These are phyloP conservation scores for Cetoscarus ocellatus DNA, from an alignment of 2,797 vertebrate genomes.

Conservation along the genomic window DNA sequence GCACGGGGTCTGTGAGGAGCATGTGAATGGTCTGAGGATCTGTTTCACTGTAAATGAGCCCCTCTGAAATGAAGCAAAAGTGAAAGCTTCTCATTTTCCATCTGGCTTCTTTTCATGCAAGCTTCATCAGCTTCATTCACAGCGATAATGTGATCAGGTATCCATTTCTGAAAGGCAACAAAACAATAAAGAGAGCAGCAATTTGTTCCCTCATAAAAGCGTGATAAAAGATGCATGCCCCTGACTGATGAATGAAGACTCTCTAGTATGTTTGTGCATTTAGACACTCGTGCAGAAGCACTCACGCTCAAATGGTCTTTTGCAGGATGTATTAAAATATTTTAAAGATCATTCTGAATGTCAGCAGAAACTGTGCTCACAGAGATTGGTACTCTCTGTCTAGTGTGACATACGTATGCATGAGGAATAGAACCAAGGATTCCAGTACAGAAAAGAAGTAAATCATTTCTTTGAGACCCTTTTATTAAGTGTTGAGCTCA, in stretches of 20 bases:
- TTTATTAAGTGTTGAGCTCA: too few relatives aligned
- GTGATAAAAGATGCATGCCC: conserved; percentile 11
- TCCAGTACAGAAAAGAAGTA: too few relatives aligned
- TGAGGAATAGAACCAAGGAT: too few relatives aligned
- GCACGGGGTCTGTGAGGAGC: conserved; percentile 33
- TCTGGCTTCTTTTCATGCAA: conserved; percentile 31
- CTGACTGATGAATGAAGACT: not conserved
- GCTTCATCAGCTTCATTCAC: conserved; percentile 28
- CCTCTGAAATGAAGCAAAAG: conserved; percentile 49
- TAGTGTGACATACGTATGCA: too few relatives aligned
- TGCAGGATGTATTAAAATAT: too few relatives aligned
- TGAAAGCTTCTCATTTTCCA: conserved; percentile 61
- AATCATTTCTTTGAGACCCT: too few relatives aligned
- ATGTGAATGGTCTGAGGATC: conserved; percentile 37
- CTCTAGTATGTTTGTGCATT: too few relatives aligned
- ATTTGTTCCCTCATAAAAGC: conserved; percentile 30
- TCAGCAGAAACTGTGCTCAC: too few relatives aligned
- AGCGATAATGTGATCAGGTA: conserved; percentile 28
- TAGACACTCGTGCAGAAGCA: too few relatives aligned
- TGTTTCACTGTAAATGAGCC: conserved; percentile 62
- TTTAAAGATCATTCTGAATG: too few relatives aligned
- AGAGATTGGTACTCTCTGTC: too few relatives aligned
- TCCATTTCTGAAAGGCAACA: conserved; percentile 21
- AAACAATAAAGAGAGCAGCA: conserved; percentile 14
- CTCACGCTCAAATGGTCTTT: too few relatives aligned